These are phyloP conservation scores for Lordiphosa mommai DNA, from an alignment of 1,140 invertebrate species.

Conservation along the genomic window DNA sequence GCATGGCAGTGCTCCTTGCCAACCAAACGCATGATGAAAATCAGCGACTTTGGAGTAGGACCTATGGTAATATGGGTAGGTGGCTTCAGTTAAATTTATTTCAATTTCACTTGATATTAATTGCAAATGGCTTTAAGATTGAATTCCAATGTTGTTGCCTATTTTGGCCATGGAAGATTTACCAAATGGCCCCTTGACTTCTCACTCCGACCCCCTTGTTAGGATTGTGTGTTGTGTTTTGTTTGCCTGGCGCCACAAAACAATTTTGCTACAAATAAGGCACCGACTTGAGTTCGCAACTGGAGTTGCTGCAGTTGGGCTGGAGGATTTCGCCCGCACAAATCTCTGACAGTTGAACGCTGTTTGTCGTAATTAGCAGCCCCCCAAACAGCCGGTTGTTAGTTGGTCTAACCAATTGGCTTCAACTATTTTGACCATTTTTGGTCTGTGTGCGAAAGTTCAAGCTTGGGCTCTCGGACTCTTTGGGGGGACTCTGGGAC, in stretches of 20 bases:
- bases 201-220: slow-evolving; percentile 59
- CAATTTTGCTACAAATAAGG: slow-evolving; percentile 75
- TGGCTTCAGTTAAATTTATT: slow-evolving; percentile 77
- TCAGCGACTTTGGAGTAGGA: slow-evolving; percentile 39
- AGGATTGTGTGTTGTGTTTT: slow-evolving; percentile 36
- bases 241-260: slow-evolving; percentile 60
- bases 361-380: slow-evolving; percentile 73
- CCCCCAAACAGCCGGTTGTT: not conserved
- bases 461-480: slow-evolving; percentile 18
- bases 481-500: slow-evolving; percentile 3
- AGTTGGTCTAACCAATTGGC: slow-evolving; percentile 22
- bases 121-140: slow-evolving; percentile 76
- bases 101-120: slow-evolving; percentile 80
- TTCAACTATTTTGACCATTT: slow-evolving; percentile 65
- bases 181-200: slow-evolving; percentile 57
- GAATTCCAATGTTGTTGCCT: slow-evolving; percentile 58
- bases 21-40: slow-evolving; percentile 65
- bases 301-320: not conserved
- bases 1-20: slow-evolving; percentile 5
- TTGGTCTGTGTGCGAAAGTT: slow-evolving; percentile 65
- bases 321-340: slow-evolving; percentile 54
- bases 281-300: slow-evolving; percentile 40
- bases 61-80: slow-evolving; percentile 41
- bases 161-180: slow-evolving; percentile 49
- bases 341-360: slow-evolving; percentile 70